Evolutionary conservation across 2,797 vertebrate species (phyloP).

Genomic region (Enteromius treurensis): DNA sequence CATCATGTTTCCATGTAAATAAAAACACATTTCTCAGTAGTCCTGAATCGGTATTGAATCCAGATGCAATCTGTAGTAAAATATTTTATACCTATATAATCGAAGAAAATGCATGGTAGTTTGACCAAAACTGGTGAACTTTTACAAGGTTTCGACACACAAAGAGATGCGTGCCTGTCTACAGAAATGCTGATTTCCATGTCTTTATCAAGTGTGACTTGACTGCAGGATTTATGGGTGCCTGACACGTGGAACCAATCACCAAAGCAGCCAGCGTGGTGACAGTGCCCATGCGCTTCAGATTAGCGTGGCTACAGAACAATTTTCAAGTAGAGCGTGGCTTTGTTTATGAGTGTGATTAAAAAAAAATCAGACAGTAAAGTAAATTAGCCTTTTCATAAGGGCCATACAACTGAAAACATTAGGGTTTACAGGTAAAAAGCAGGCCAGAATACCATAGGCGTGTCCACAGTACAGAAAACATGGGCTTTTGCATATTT

Average conservation of each 20-base stretch:
- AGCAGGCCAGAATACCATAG: slow-evolving; percentile 8
- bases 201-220: slow-evolving; percentile 35
- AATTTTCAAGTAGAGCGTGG: slow-evolving; percentile 37
- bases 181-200: slow-evolving; percentile 29
- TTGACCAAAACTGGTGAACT: background rate
- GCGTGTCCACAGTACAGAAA: background rate
- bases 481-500: background rate
- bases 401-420: slow-evolving; percentile 40
- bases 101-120: background rate
- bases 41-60: slow-evolving; percentile 13
- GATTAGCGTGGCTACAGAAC: slow-evolving; percentile 50
- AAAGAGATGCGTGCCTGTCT: background rate
- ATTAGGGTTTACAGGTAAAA: slow-evolving; percentile 24
- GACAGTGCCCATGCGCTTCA: slow-evolving; percentile 54
- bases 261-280: slow-evolving; percentile 49
- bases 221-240: slow-evolving; percentile 45
- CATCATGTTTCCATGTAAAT: slow-evolving; percentile 1
- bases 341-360: slow-evolving; percentile 36
- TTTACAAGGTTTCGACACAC: background rate
- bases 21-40: slow-evolving; percentile 15
- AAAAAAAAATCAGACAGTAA: slow-evolving; percentile 41
- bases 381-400: slow-evolving; percentile 50
- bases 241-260: slow-evolving; percentile 48
- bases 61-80: slow-evolving; percentile 16
- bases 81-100: background rate